Evolutionary conservation across 92 coral and sea anemone species (phyloP).

Genomic region (Diadumene lineata): DNA sequence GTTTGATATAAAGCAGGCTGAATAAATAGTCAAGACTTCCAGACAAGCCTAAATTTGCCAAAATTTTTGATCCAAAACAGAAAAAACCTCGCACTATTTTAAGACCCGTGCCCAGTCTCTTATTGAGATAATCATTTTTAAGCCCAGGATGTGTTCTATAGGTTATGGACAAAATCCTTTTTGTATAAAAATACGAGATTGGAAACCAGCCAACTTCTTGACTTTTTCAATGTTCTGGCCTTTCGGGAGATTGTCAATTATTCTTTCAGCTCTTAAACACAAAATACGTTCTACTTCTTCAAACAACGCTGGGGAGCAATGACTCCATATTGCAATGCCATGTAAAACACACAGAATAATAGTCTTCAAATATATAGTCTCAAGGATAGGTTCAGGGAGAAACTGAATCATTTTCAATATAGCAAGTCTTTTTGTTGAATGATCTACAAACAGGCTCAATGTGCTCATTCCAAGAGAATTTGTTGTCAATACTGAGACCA

Average conservation of each 20-base stretch:
- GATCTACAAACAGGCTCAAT: conserved; percentile 35
- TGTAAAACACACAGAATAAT: conserved; percentile 35
- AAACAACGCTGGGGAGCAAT: conserved; percentile 31
- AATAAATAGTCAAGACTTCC: no score
- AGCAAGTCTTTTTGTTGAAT: conserved; percentile 38
- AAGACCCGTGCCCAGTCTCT: no score
- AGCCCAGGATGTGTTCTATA: conserved; percentile 11
- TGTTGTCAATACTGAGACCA: conserved; percentile 48
- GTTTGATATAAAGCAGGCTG: no score
- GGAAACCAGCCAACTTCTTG: conserved; percentile 20
- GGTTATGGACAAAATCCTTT: conserved; percentile 26
- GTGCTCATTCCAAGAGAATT: conserved; percentile 54
- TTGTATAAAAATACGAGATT: conserved; percentile 12
- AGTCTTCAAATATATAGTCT: conserved; percentile 41
- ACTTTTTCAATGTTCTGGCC: conserved; percentile 1
- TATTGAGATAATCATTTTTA: conserved; percentile 13
- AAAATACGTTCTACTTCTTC: conserved; percentile 28
- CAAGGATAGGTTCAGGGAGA: conserved; percentile 28
- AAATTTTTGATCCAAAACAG: no score
- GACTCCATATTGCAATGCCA: conserved; percentile 42
- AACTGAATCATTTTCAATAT: conserved; percentile 44
- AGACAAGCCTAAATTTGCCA: no score
- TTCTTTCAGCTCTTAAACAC: conserved; percentile 37
- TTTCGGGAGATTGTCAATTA: conserved; percentile 19
- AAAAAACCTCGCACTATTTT: no score